Base-by-base conservation (phyloP, 2,113 vertebrate species). In the Bostrychus sinensis region DNA sequence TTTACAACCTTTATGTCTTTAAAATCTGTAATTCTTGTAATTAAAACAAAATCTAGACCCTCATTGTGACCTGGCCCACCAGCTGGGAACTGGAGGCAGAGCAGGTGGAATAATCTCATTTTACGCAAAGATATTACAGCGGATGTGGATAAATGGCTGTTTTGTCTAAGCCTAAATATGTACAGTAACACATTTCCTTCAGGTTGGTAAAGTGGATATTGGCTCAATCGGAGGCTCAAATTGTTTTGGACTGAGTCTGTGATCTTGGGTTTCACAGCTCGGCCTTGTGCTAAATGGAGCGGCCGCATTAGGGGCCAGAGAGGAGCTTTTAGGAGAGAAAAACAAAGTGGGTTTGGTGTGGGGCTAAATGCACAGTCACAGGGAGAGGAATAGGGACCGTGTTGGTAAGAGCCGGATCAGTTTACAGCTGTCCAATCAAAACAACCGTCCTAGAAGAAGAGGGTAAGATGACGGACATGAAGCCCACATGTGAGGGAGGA, bases 261-360 rank as follows among this genome's bases (percentile, higher is more conserved):
- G 80, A 82, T 85, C 88, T 87, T 82, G 70, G 80, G 82, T 90
- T 88, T 87, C 86, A 86, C 86, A 74, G 82, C 74, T 81, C 67
- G 60, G 71, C 69, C 43, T 62, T 7, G 45, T 74, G 70, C 78
- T 85, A 85, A 90, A 86, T 87, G 88, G 86, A 81, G 62, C 48
- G 55, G 72, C 74, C 70, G 70, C 88, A 89, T 89, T 89, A 89
- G 70, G 66, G 77, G 81, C 78, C 72, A 41, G 39, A 66, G 81
- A 80, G 71, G 61, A 75, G 73, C 57, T 70, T 87, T 88, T 83
- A 89, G 48, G 2, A 26, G 56, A 63, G 61, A 67, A 77, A 80
- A 74, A 81, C 80, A 78, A 56, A 66, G 32, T 22, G 71, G 53
- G 43, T 73, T 79, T 41, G 20, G 4, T 64, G 63, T 75, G 70